A percentile compares a stretch with the other conserved stretches of the same genome.
Conservation (phyloP, 2,113 vertebrate genomes). For the Ammodytes dubius region DNA sequence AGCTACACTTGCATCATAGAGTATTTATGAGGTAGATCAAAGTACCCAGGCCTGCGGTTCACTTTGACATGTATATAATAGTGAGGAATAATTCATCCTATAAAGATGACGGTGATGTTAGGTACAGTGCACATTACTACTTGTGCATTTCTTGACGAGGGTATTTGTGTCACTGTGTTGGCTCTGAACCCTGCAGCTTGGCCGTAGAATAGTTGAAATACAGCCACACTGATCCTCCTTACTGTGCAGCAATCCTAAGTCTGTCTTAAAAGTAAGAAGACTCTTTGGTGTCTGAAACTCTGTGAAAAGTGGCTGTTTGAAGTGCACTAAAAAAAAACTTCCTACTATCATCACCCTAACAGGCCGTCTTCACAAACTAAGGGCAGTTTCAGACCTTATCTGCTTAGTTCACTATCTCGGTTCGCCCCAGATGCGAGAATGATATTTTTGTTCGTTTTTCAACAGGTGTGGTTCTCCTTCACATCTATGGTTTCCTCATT, state of each 20-base stretch:
- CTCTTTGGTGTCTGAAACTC: not conserved
- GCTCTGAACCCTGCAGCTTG: not conserved
- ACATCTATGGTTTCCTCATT: too few relatives aligned
- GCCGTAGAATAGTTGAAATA: not conserved
- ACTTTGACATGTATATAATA: not conserved
- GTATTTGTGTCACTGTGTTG: constrained; percentile 4
- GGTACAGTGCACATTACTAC: not conserved
- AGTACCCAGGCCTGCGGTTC: not conserved
- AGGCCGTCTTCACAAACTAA: constrained; percentile 9
- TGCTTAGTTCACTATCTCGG: not conserved
- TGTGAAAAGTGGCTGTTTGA: not conserved
- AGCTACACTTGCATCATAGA: too few relatives aligned
- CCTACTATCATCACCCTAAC: not conserved
- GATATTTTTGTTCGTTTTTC: too few relatives aligned
- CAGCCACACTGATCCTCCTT: constrained; percentile 5
- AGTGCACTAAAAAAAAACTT: not conserved
- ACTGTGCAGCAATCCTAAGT: constrained; percentile 4
- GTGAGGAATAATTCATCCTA: not conserved
- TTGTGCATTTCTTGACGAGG: not conserved
- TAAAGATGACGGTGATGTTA: not conserved
- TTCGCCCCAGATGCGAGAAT: too few relatives aligned
- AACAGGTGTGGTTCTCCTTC: too few relatives aligned
- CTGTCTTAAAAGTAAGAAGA: constrained; percentile 3
- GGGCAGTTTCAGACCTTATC: not conserved
- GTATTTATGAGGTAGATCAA: not conserved